A percentile compares a stretch with the other conserved stretches of the same genome.
These are phyloP conservation scores for Drosophila kepulauana DNA, from an alignment of 1,140 invertebrate genomes.

Conservation along the genomic window DNA sequence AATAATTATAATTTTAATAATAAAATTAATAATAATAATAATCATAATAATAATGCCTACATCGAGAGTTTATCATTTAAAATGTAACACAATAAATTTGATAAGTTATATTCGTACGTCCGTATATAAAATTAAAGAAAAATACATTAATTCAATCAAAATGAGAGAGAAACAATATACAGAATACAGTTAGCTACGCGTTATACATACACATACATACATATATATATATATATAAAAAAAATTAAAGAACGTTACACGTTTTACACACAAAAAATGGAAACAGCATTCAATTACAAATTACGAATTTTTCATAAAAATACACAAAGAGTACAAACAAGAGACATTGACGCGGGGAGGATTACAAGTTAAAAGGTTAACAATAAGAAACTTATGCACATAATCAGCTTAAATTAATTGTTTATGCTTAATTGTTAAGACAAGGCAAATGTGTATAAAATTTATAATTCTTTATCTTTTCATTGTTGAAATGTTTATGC, in stretches of 20 bases:
- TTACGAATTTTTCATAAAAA: slow-evolving; percentile 14
- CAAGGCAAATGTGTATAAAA: slow-evolving; percentile 33
- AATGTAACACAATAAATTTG: slow-evolving; percentile 56
- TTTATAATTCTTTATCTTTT: slow-evolving; percentile 4
- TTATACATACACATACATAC: neutral
- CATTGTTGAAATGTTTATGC: neutral
- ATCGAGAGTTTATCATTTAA: slow-evolving; percentile 48
- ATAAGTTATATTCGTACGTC: slow-evolving; percentile 45
- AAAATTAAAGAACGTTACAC: neutral
- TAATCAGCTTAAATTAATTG: slow-evolving; percentile 29
- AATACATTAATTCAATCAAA: slow-evolving; percentile 34
- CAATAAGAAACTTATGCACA: slow-evolving; percentile 24
- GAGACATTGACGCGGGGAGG: neutral
- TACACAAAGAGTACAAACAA: slow-evolving; percentile 17
- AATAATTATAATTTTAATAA: slow-evolving; percentile 18
- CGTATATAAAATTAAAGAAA: slow-evolving; percentile 41
- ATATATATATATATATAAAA: too few relatives aligned
- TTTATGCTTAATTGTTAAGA: slow-evolving; percentile 18
- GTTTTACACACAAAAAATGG: slow-evolving; percentile 5
- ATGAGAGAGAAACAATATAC: slow-evolving; percentile 37
- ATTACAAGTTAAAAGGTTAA: slow-evolving; percentile 21
- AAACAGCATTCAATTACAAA: slow-evolving; percentile 17
- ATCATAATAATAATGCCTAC: slow-evolving; percentile 38
- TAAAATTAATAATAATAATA: slow-evolving; percentile 28
- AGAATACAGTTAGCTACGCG: slow-evolving; percentile 33